A percentile compares a stretch with the other conserved stretches of the same genome.
These are phyloP conservation scores for Merops nubicus DNA, from an alignment of 2,113 vertebrate genomes.

Conservation along the genomic window DNA sequence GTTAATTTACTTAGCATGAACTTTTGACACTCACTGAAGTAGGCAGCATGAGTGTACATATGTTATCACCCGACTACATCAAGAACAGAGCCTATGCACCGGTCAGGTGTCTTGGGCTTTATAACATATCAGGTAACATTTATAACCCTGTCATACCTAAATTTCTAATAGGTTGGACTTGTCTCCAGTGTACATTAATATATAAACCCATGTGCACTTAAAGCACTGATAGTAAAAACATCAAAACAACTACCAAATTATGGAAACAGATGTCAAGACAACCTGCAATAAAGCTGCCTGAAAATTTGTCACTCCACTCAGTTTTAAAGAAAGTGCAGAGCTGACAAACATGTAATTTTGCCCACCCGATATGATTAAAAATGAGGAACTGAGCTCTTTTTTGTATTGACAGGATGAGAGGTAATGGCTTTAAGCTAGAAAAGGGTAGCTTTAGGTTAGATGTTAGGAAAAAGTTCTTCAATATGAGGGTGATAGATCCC, in stretches of 20 bases:
- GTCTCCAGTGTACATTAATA: slow-evolving; percentile 69
- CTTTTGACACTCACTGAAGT: slow-evolving; percentile 75
- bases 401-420: no score
- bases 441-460: no score
- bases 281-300: background rate
- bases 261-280: slow-evolving; percentile 60
- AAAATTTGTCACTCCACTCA: background rate
- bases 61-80: slow-evolving; percentile 81
- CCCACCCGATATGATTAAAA: background rate
- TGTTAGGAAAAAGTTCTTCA: no score
- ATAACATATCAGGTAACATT: slow-evolving; percentile 74
- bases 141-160: slow-evolving; percentile 68
- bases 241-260: slow-evolving; percentile 48
- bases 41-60: slow-evolving; percentile 68
- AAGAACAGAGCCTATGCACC: slow-evolving; percentile 49
- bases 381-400: background rate
- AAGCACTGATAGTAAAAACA: slow-evolving; percentile 34
- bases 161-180: slow-evolving; percentile 58
- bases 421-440: no score
- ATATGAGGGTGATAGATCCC: no score
- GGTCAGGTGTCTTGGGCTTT: slow-evolving; percentile 75
- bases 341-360: background rate
- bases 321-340: background rate
- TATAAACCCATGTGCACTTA: slow-evolving; percentile 30
- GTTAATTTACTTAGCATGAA: slow-evolving; percentile 85